Evolutionary conservation across 2,113 vertebrate species (phyloP).

Genomic region (Hippolais icterina): DNA sequence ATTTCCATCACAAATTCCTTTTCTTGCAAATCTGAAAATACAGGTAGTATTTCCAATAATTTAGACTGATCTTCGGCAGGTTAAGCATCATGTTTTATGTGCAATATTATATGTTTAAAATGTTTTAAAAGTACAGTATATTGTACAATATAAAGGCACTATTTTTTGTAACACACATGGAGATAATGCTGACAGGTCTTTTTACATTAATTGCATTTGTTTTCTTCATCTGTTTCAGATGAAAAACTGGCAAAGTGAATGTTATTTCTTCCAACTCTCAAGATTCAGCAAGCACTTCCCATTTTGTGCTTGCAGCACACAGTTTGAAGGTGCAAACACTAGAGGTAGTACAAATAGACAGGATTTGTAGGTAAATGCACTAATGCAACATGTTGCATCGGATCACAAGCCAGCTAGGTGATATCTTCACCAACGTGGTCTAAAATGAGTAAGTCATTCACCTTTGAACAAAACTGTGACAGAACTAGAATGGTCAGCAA

Average conservation of each 20-base stretch:
- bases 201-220: not conserved
- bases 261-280: not conserved
- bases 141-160: not conserved
- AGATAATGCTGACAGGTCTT: not conserved
- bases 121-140: not conserved
- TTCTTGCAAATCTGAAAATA: not conserved
- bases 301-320: not conserved
- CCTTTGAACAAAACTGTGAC: not conserved
- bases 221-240: not conserved
- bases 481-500: accelerated
- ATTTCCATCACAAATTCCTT: not conserved
- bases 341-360: not conserved
- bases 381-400: not conserved
- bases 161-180: not conserved
- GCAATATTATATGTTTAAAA: not conserved
- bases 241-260: not conserved
- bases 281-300: not conserved
- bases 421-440: not conserved
- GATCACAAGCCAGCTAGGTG: not conserved
- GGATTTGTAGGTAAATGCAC: not conserved
- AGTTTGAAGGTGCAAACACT: not conserved
- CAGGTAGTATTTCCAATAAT: not conserved
- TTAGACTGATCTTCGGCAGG: not conserved
- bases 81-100: not conserved
- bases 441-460: not conserved